Base-by-base conservation (phyloP, 2,888 invertebrate species). In the Biston betularia region DNA sequence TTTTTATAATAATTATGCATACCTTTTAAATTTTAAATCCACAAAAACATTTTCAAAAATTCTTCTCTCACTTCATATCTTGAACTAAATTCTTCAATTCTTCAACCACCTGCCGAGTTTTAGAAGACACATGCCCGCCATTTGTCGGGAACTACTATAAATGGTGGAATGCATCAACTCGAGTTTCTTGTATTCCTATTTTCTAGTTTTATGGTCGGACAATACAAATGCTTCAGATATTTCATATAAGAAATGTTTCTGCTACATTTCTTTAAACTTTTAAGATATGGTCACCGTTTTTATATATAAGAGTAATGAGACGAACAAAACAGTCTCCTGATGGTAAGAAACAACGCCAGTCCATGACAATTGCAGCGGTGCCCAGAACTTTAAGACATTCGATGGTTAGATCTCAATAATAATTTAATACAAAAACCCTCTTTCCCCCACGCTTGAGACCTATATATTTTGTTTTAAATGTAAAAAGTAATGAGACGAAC, bases 111-210 rank as follows among this genome's bases (percentile, higher is more conserved):
- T 56, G 55, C 40, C 49, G 49, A 49, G 42, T 24, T 40, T 45
- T 34, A 34, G 6, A 44, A 55, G 55, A 62, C 33, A 14, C 24
- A 55, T 49, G 24, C 24, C 38, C 14, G 0, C 33, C 24, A 59
- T 64, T 64, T 64, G 53, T 64, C 64, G 15, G 15, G 0, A 14
- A 38, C 35, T n/a, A 53, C 35, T 57, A 50, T 46, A 56, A 69
- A 69, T 64, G 64, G 58, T 14, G 12, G 49, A 42, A 64, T 64
- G 53, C 45, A 58, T 54, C 53, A 54, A 52, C 24, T 7, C 33
- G 46, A 35, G 49, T 56, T 49, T 63, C 10, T 38, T 45, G 45
- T 45, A 54, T 54, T 54, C 45, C 50, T 52, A 57, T 63, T 62
- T 45, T 10, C 49, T 38, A 34, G 34, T 53, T 42, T 54, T 58